A percentile compares a stretch with the other conserved stretches of the same genome.
phyloP scores from a whole-genome alignment of 2,888 invertebrate species.

The Fissipunctia ypsillon region DNA sequence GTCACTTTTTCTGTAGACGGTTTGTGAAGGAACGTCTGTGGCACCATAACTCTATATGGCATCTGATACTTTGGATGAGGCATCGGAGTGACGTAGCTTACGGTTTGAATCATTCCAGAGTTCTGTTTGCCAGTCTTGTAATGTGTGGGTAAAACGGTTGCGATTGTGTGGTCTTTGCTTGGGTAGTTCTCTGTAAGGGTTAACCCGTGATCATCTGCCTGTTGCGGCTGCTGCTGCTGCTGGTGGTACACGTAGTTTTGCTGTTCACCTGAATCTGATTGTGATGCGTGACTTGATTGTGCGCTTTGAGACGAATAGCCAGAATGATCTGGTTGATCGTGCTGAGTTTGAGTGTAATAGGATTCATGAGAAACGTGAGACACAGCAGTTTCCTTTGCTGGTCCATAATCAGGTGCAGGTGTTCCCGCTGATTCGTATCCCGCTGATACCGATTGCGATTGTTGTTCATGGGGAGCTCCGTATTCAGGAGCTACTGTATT shows the following conservation, averaged over 20 bases:
- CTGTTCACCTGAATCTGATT: constrained; percentile 69
- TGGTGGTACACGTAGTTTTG: constrained; percentile 81
- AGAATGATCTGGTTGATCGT: constrained; percentile 75
- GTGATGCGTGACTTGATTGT: constrained; percentile 73
- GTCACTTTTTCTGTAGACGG: constrained; percentile 82
- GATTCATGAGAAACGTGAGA: constrained; percentile 67
- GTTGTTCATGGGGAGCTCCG: constrained; percentile 57
- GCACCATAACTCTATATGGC: constrained; percentile 85
- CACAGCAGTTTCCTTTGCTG: constrained; percentile 32
- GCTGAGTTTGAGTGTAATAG: constrained; percentile 71
- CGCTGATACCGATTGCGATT: constrained; percentile 57
- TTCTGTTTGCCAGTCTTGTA: constrained; percentile 75
- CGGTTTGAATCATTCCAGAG: constrained; percentile 77
- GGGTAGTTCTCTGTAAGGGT: constrained; percentile 91
- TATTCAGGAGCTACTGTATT: constrained; percentile 68
- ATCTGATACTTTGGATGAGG: constrained; percentile 84
- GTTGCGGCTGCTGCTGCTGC: constrained; percentile 68
- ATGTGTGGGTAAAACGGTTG: constrained; percentile 86
- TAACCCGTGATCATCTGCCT: constrained; percentile 75
- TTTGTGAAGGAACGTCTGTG: constrained; percentile 82
- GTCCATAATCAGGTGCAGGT: constrained; percentile 59
- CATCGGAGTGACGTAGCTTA: constrained; percentile 86
- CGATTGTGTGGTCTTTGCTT: constrained; percentile 90
- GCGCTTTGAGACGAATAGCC: constrained; percentile 73
- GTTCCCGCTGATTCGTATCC: constrained; percentile 55